phyloP scores from a whole-genome alignment of 2,797 vertebrate genomes.

The Sebastes matsubarae region DNA sequence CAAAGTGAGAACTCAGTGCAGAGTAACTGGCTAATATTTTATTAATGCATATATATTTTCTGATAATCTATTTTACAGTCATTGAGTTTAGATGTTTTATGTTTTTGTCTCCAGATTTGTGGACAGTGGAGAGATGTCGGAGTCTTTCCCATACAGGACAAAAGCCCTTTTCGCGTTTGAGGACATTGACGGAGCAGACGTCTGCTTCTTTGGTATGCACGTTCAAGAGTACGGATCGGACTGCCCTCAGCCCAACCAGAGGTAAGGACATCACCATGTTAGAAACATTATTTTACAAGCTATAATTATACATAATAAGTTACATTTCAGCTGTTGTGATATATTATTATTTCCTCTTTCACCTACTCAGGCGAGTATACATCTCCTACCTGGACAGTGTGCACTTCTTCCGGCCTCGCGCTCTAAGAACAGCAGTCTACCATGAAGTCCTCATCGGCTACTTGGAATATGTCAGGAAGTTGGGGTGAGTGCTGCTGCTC shows the following conservation, averaged over 20 bases:
- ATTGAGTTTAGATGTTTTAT: background rate
- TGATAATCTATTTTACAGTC: background rate
- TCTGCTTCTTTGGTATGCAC: constrained; percentile 99
- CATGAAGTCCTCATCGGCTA: constrained; percentile 98
- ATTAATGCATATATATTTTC: background rate
- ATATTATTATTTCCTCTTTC: background rate
- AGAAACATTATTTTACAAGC: background rate
- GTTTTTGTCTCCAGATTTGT: constrained; percentile 87
- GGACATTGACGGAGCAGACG: constrained; percentile 94
- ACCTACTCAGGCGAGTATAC: constrained; percentile 90
- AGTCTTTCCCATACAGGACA: constrained; percentile 97
- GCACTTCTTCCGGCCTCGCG: constrained; percentile 96
- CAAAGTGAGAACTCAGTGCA: background rate
- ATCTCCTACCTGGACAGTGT: constrained; percentile 99
- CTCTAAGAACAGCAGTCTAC: constrained; percentile 94
- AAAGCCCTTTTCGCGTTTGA: constrained; percentile 99
- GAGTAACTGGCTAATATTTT: background rate
- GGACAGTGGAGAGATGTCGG: constrained; percentile 97
- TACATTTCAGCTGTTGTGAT: background rate
- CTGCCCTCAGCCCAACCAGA: constrained; percentile 97
- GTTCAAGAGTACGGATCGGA: constrained; percentile 98
- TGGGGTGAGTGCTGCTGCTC: constrained; percentile 86
- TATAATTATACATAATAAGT: too few species aligned
- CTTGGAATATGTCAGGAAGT: constrained; percentile 95
- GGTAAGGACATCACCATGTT: constrained; percentile 73